These are phyloP conservation scores for Okapia johnstoni DNA, from an alignment of 2,113 vertebrate genomes.

Conservation along the genomic window DNA sequence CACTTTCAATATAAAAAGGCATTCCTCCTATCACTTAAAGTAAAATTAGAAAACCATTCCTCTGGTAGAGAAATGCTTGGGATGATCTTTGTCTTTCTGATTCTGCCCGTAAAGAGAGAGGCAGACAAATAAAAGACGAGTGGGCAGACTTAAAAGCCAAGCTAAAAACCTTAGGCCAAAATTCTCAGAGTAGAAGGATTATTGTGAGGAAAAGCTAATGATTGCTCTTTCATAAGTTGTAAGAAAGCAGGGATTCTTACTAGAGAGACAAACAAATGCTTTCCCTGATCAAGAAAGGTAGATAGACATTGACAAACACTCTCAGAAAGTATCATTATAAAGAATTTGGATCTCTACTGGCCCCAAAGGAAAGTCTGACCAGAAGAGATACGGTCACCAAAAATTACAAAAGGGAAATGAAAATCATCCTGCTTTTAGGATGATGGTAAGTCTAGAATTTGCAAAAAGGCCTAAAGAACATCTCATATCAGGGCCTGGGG, in stretches of 20 bases:
- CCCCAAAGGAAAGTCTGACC: background rate
- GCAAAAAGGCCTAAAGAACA: background rate
- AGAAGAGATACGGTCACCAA: background rate
- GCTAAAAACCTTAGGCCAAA: background rate
- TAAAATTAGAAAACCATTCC: background rate
- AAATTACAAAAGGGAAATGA: background rate
- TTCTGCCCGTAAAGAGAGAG: background rate
- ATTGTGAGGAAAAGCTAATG: background rate
- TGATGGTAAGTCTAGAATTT: background rate
- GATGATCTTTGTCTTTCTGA: background rate
- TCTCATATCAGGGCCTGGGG: background rate
- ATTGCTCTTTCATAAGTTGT: background rate
- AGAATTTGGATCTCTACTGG: background rate
- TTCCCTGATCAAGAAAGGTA: background rate
- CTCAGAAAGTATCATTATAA: background rate
- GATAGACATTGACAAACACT: background rate
- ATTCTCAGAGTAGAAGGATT: background rate
- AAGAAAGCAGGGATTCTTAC: background rate
- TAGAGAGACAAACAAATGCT: background rate
- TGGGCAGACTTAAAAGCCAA: background rate
- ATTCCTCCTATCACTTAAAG: background rate
- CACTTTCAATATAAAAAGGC: background rate
- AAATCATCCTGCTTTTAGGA: background rate
- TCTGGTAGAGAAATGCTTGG: background rate
- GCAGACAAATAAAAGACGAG: background rate